Conservation (phyloP, 2,888 invertebrate species). For the Heliconius ismenius region DNA sequence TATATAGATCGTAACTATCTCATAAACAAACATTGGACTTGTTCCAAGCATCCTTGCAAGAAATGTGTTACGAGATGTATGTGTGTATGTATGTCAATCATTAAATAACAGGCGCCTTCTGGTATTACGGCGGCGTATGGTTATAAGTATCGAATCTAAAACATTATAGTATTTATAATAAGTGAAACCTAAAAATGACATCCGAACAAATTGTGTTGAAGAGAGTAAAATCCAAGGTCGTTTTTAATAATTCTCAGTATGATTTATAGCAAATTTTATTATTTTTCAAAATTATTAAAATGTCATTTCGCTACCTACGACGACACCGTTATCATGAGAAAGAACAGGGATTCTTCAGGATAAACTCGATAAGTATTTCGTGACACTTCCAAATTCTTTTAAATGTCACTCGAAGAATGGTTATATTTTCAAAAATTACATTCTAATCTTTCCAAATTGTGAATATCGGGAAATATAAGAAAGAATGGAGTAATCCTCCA, state of each 20-base stretch:
- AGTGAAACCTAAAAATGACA: neutral
- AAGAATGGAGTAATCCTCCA: neutral
- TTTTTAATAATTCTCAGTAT: no score
- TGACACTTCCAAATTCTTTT: no score
- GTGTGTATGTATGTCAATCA: constrained; percentile 37
- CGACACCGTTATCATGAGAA: no score
- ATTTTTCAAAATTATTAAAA: no score
- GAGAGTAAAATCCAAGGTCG: neutral
- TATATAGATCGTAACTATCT: constrained; percentile 50
- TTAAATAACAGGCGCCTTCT: constrained; percentile 34
- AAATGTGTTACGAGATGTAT: constrained; percentile 38
- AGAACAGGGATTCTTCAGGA: no score
- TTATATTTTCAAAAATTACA: no score
- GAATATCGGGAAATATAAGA: neutral
- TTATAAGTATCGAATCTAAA: neutral
- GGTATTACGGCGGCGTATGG: constrained; percentile 16
- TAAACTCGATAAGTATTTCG: no score
- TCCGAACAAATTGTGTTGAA: neutral
- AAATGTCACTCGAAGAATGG: no score
- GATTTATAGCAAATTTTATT: no score
- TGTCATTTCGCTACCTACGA: no score
- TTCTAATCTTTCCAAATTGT: neutral
- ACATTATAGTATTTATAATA: neutral
- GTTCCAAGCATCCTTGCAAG: constrained; percentile 60
- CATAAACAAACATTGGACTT: constrained; percentile 69